phyloP scores from a whole-genome alignment of 2,797 vertebrate genomes.

The Lepus townsendii region DNA sequence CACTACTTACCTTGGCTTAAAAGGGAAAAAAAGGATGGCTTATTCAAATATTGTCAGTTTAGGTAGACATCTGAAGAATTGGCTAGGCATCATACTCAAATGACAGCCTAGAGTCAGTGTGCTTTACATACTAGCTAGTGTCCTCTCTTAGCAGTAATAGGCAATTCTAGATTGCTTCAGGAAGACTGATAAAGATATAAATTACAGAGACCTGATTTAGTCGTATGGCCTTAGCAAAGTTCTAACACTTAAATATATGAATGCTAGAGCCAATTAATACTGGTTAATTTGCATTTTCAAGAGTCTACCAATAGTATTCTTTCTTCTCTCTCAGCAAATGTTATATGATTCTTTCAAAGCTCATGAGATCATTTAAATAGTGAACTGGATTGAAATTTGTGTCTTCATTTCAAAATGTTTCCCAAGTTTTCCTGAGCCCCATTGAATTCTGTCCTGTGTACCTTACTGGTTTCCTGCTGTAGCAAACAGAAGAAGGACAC shows the following conservation, averaged over 20 bases:
- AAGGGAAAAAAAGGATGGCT: neutral
- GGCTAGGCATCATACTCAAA: conserved; percentile 61
- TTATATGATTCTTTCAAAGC: conserved; percentile 81
- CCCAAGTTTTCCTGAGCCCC: conserved; percentile 61
- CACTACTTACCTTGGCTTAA: conserved; percentile 28
- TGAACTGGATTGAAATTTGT: conserved; percentile 77
- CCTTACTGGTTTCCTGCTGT: conserved; percentile 13
- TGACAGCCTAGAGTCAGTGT: conserved; percentile 59
- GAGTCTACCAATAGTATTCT: conserved; percentile 71
- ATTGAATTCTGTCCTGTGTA: conserved; percentile 40
- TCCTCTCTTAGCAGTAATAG: conserved; percentile 82
- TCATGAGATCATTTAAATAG: conserved; percentile 77
- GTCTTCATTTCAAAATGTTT: conserved; percentile 74
- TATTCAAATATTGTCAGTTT: conserved; percentile 60
- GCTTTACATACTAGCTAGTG: conserved; percentile 81
- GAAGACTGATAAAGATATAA: conserved; percentile 88
- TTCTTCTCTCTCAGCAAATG: conserved; percentile 78
- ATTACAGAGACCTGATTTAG: conserved; percentile 86
- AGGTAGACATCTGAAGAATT: conserved; percentile 54
- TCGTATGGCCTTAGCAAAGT: conserved; percentile 85
- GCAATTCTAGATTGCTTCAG: conserved; percentile 85
- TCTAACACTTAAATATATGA: conserved; percentile 87
- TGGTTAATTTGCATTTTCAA: conserved; percentile 86
- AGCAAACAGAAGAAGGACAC: conserved; percentile 56
- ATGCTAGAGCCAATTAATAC: conserved; percentile 86